Base-by-base conservation (phyloP, 2,888 invertebrate species). In the Caenorhabditis panamensis region DNA sequence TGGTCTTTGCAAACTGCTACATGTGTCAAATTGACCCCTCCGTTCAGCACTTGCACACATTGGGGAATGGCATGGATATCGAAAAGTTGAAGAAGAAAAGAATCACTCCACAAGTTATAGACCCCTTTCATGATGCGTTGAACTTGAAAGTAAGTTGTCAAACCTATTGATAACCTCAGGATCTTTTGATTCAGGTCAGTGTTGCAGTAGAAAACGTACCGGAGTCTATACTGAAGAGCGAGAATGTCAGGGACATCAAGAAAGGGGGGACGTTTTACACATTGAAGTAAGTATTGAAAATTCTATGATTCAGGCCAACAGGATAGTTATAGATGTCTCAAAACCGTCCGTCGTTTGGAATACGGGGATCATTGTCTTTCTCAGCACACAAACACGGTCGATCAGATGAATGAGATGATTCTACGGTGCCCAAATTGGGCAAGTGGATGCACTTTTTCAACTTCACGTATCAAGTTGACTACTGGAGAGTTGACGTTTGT, bases 21-120 rank as follows among this genome's bases (percentile, higher is more conserved):
- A 79, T 82, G 82, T 86, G 86, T 44, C 86, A 84, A 59, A 68
- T 84, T 13, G 86, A 85, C 20, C 85, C 86, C 1, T 63, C 83
- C 9, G 76, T 69, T 11, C 86, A 86, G 58, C 86, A 86, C 41
- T 76, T 86, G 16, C 86, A 86, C 69, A 86, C 86, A 1, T 72
- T 86, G 4, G 86, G 86, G 8, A 85, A 84, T 53, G 83, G 84
- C 41, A 47, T 20, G 8, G 64, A 72, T 26, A 54, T 82, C n/a
- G 72, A 61, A 36, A 69, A 69, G 28, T 6, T 56, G 20, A 63
- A 64, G 47, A 82, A 79, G 24, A 53, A 59, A 61, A 47, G 82
- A 51, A 75, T 62, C 22, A 82, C 82, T n/a, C 49, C 62, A 3
- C 56, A 75, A 58, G 49, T 47, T 0, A 0, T 75, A 0, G 79